These are phyloP conservation scores for Syngnathus rostellatus DNA, from an alignment of 2,797 vertebrate genomes.

Conservation along the genomic window DNA sequence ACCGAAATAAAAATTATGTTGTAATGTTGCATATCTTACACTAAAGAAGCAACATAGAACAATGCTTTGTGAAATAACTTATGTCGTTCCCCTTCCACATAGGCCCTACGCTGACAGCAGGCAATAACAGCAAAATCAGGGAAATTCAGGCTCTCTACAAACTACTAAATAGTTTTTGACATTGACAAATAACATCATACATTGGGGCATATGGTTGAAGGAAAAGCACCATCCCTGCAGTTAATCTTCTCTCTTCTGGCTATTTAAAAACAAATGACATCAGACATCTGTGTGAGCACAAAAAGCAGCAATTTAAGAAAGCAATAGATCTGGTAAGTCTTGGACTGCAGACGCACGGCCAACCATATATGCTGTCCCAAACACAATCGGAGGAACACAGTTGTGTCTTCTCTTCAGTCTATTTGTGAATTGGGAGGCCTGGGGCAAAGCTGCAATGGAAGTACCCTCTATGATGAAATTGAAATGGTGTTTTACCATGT, in stretches of 20 bases:
- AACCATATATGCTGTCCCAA: conserved; percentile 18
- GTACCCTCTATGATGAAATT: conserved; percentile 19
- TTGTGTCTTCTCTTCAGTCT: conserved; percentile 22
- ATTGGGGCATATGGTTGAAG: conserved; percentile 39
- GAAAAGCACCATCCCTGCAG: conserved; percentile 26
- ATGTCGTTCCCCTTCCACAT: not conserved
- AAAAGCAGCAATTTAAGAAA: conserved; percentile 34
- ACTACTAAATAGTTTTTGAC: conserved; percentile 25
- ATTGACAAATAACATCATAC: conserved; percentile 38
- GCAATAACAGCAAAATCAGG: conserved; percentile 6
- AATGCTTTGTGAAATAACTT: conserved; percentile 22
- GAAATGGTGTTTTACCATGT: conserved; percentile 29
- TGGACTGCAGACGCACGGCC: conserved; percentile 30
- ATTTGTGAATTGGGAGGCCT: conserved; percentile 14
- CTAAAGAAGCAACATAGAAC: not conserved
- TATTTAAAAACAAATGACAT: conserved; percentile 51
- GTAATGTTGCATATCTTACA: not conserved
- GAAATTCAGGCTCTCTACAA: conserved; percentile 17
- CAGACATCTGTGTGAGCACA: conserved; percentile 48
- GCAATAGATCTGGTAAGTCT: conserved; percentile 34
- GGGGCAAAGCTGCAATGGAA: conserved; percentile 23
- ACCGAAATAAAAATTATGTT: not conserved
- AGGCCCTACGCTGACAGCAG: conserved; percentile 1
- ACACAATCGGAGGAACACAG: conserved; percentile 30
- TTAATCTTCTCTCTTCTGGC: conserved; percentile 31